Evolutionary conservation across 2,113 vertebrate genomes (phyloP), one percentile per base, ranked within the genome.

Genomic region (Paramormyrops kingsleyae): DNA sequence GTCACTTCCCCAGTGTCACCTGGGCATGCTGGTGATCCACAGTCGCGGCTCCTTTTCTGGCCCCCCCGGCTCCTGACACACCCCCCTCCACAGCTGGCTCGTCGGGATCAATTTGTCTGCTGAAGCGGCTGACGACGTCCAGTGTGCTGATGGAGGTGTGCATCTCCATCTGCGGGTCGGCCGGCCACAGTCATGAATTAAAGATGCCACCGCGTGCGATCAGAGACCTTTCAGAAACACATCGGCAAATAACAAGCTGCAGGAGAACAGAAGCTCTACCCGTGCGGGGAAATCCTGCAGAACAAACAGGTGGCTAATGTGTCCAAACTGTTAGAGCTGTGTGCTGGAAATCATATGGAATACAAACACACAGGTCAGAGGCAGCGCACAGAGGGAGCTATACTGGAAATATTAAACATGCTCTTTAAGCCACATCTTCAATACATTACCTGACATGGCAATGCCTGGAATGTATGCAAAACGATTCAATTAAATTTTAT

Each of bases 121-220:
- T 92, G 91, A 96, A 95, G 59, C 3, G 88, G 93, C 93, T 94
- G 44, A 94, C 90, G 31, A 94, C 94, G 92, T 97, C 94, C 90
- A 93, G 91, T 39, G 95, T 93, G 92, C 90, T 96, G 91, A 94
- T 90, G 42, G 91, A 90, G 46, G 90, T 94, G 93, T 94, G 94
- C 49, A 96, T 91, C 92, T 96, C 96, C 89, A 92, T 89, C 97
- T 97, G 92, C 91, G 52, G 17, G 77, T 19, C 52, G 44, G 77
- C 80, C 86, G 62, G 74, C 62, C 47, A 74, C 21, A 84, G 90
- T 24, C 52, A 90, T 90, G 87, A 90, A 90, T 90, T 90, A 90
- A 88, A 88, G 66, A 90, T 88, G 52, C 2, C 8, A 53, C 53
- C 13, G 1, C 10, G 39, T 44, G 19, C 47, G 21, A 62, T 27